These are phyloP conservation scores for Chrysolina americana DNA, from an alignment of 2,888 invertebrate species.

Conservation along the genomic window DNA sequence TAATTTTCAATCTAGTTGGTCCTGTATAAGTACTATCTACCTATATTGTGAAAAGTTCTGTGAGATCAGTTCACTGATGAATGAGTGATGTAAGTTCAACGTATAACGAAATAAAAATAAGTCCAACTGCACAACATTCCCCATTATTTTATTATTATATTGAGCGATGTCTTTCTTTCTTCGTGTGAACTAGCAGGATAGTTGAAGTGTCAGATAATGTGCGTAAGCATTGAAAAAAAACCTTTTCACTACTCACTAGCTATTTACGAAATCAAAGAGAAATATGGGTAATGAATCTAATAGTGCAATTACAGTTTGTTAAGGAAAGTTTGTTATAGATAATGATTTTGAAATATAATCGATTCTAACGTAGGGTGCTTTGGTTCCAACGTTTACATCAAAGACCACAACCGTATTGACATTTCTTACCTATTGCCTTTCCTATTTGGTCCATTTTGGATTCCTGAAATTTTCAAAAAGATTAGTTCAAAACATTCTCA, in stretches of 20 bases:
- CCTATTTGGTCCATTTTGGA: not conserved
- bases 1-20: too few relatives aligned
- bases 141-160: conserved; percentile 5
- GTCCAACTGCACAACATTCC: not conserved
- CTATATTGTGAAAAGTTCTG: not conserved
- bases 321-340: too few relatives aligned
- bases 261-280: too few relatives aligned
- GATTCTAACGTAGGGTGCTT: too few relatives aligned
- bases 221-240: too few relatives aligned
- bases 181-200: conserved; percentile 40
- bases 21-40: too few relatives aligned
- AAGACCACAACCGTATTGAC: too few relatives aligned
- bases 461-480: not conserved
- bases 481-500: not conserved
- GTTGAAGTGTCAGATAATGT: not conserved
- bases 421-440: conserved; percentile 4
- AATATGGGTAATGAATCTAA: too few relatives aligned
- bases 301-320: too few relatives aligned
- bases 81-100: conserved; percentile 24
- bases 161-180: conserved; percentile 32
- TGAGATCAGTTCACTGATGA: conserved; percentile 29
- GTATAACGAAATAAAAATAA: conserved; percentile 27
- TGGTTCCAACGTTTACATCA: too few relatives aligned
- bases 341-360: too few relatives aligned
- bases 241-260: too few relatives aligned